Conservation (phyloP, 2,888 invertebrate species). For the Melanostoma scalare region DNA sequence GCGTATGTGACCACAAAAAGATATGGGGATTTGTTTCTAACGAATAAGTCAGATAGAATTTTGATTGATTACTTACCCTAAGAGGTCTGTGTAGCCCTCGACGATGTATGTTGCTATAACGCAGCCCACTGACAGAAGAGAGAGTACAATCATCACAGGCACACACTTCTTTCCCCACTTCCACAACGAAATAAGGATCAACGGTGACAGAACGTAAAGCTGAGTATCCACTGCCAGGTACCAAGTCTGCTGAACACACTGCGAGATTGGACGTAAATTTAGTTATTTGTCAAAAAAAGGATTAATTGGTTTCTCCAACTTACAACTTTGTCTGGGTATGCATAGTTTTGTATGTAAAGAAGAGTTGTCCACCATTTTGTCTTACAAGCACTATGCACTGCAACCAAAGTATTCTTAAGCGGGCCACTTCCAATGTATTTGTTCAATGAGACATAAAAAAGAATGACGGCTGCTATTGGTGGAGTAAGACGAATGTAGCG, state of each 20-base stretch:
- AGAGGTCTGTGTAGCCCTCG: slow-evolving; percentile 78
- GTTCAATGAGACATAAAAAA: slow-evolving; percentile 79
- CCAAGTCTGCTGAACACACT: slow-evolving; percentile 84
- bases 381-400: slow-evolving; percentile 78
- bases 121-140: no score
- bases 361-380: slow-evolving; percentile 82
- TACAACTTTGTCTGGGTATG: slow-evolving; percentile 79
- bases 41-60: no score
- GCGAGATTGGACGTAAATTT: neutral
- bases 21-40: no score
- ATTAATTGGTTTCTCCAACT: slow-evolving; percentile 55
- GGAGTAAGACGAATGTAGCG: slow-evolving; percentile 82
- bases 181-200: no score
- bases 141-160: no score
- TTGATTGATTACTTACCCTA: slow-evolving; percentile 74
- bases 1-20: no score
- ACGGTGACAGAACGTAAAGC: no score
- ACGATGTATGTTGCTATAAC: no score
- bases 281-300: neutral
- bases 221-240: slow-evolving; percentile 83
- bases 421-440: slow-evolving; percentile 79
- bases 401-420: slow-evolving; percentile 81
- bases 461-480: slow-evolving; percentile 83
- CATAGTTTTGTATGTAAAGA: slow-evolving; percentile 83
- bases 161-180: no score